These are phyloP conservation scores for Cololabis saira DNA, from an alignment of 2,113 vertebrate species.

Conservation along the genomic window DNA sequence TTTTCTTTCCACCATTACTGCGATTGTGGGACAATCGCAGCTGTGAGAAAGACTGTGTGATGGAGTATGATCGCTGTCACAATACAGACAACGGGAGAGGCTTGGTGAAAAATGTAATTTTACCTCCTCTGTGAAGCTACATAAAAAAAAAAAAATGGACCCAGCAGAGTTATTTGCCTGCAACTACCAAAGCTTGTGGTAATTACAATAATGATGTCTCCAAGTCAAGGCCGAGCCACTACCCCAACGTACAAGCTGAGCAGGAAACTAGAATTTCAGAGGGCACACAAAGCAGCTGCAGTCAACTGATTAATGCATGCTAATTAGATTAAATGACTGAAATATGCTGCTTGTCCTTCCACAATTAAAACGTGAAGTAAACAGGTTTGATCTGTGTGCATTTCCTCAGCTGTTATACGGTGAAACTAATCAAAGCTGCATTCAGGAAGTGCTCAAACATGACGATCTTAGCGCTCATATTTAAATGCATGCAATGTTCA, in stretches of 20 bases:
- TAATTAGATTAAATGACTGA: conserved; percentile 45
- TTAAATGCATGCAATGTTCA: too few relatives aligned
- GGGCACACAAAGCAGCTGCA: conserved; percentile 62
- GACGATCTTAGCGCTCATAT: too few relatives aligned
- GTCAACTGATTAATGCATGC: conserved; percentile 65
- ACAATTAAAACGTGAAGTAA: conserved; percentile 18
- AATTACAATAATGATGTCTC: conserved; percentile 83
- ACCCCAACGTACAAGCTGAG: conserved; percentile 65
- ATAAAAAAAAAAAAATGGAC: conserved; percentile 23
- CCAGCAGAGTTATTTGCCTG: conserved; percentile 75
- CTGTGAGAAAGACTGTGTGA: conserved; percentile 66
- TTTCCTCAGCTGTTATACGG: background rate
- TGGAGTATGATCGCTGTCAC: conserved; percentile 76
- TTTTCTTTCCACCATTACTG: conserved; percentile 68
- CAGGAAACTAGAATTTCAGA: conserved; percentile 67
- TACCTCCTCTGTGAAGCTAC: conserved; percentile 60
- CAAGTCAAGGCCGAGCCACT: conserved; percentile 69
- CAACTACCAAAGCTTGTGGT: conserved; percentile 80
- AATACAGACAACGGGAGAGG: conserved; percentile 71
- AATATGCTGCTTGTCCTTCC: conserved; percentile 8
- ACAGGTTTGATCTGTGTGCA: conserved; percentile 4
- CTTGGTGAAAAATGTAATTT: conserved; percentile 76
- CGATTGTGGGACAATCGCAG: conserved; percentile 72
- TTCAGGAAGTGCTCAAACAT: too few relatives aligned
- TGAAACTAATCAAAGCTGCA: too few relatives aligned